Conservation (phyloP, 2,888 invertebrate genomes). For the Rotaria macrura region DNA sequence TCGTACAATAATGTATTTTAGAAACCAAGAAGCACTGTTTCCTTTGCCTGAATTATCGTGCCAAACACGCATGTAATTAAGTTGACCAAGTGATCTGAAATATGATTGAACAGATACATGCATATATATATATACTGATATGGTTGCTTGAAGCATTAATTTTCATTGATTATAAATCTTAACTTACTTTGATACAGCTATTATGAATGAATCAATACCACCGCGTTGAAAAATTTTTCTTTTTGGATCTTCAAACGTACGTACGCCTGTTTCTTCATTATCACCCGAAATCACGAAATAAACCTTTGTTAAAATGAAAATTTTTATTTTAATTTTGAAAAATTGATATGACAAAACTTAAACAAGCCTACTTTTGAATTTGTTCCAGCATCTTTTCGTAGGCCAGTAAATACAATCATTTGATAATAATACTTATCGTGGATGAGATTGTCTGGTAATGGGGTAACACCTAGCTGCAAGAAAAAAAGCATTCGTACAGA, state of each 20-base stretch:
- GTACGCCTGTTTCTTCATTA: constrained; percentile 46
- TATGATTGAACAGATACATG: no score
- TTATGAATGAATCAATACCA: constrained; percentile 48
- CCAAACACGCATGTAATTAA: constrained; percentile 44
- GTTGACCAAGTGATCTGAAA: constrained; percentile 36
- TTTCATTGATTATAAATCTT: background rate
- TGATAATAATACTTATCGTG: constrained; percentile 52
- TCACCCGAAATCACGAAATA: constrained; percentile 33
- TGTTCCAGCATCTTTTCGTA: constrained; percentile 45
- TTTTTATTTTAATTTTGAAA: no score
- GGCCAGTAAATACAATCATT: constrained; percentile 50
- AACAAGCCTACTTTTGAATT: constrained; percentile 47
- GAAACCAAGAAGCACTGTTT: constrained; percentile 50
- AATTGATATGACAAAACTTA: no score
- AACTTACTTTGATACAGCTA: constrained; percentile 42
- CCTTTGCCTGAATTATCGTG: constrained; percentile 53
- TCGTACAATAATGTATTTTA: constrained; percentile 49
- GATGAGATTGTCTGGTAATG: constrained; percentile 50
- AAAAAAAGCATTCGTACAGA: background rate
- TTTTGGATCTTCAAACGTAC: constrained; percentile 46
- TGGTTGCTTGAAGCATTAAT: no score
- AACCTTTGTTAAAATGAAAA: background rate
- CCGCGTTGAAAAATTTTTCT: constrained; percentile 49
- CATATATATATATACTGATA: no score
- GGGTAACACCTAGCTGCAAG: constrained; percentile 39